phyloP scores from a whole-genome alignment of 2,797 vertebrate genomes.

The Sebastiscus albofasciatus region DNA sequence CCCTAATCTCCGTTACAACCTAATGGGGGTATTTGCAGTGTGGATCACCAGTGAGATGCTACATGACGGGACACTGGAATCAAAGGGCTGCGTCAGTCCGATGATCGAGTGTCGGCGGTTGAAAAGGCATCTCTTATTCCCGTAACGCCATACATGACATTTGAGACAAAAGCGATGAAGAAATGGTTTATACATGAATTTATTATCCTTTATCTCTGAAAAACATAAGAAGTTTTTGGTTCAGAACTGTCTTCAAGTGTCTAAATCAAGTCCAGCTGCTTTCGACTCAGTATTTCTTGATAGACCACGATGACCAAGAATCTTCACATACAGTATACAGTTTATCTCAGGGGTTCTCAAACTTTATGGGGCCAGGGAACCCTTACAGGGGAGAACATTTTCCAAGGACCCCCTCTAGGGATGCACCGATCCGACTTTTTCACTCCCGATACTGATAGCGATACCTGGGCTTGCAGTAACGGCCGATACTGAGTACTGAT shows the following conservation, averaged over 20 bases:
- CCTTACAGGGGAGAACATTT: too few species aligned
- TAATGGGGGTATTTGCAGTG: conserved; percentile 11
- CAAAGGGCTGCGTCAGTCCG: neutral
- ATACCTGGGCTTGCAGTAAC: too few species aligned
- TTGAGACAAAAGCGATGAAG: neutral
- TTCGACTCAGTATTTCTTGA: neutral
- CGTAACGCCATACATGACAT: neutral
- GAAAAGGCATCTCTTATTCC: neutral
- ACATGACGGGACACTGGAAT: neutral
- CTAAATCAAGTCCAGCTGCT: neutral
- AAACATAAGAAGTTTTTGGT: neutral
- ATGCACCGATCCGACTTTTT: too few species aligned
- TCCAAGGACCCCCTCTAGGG: too few species aligned
- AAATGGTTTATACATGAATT: neutral
- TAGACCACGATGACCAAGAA: neutral
- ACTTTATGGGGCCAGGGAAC: too few species aligned
- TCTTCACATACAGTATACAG: neutral
- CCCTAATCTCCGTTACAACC: conserved; percentile 41
- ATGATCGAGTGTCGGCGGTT: neutral
- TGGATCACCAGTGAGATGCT: conserved; percentile 6
- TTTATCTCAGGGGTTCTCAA: too few species aligned
- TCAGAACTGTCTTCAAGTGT: neutral
- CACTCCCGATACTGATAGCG: too few species aligned
- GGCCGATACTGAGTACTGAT: too few species aligned
- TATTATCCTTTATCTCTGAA: neutral